A percentile compares a stretch with the other conserved stretches of the same genome.
These are phyloP conservation scores for Myiopsitta monachus DNA, from an alignment of 2,113 vertebrate genomes.

Conservation along the genomic window DNA sequence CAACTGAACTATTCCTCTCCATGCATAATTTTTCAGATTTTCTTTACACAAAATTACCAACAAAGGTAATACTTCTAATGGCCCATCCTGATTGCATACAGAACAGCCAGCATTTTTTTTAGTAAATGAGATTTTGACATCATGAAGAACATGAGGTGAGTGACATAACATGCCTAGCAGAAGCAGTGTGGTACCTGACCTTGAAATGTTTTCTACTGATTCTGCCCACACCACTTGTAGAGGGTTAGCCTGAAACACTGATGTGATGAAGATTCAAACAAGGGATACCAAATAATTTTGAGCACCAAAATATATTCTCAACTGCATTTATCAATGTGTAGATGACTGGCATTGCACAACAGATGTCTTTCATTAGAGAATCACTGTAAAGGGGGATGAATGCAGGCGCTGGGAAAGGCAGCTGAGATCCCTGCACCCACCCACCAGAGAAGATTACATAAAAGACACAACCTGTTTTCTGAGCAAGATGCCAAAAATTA, in stretches of 20 bases:
- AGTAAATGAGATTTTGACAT: neutral
- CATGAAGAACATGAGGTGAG: neutral
- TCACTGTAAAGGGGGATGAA: conserved; percentile 2
- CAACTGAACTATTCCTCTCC: neutral
- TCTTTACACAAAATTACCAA: neutral
- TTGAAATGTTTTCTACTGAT: neutral
- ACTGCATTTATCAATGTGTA: neutral
- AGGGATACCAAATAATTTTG: neutral
- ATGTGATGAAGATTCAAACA: neutral
- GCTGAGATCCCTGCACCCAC: conserved; percentile 44
- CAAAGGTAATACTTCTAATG: neutral
- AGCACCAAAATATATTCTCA: neutral
- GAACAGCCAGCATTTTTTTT: neutral
- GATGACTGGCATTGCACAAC: conserved; percentile 21
- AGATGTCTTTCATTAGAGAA: conserved; percentile 54
- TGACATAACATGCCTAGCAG: neutral
- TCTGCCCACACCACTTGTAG: neutral
- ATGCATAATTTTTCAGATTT: neutral
- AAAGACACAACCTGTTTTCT: conserved; percentile 38
- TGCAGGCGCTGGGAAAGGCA: neutral
- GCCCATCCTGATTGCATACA: neutral
- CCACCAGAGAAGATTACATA: conserved; percentile 44
- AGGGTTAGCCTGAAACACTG: neutral
- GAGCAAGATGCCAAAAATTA: conserved; percentile 1
- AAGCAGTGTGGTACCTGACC: neutral